A percentile compares a stretch with the other conserved stretches of the same genome.
These are phyloP conservation scores for Characodon lateralis DNA, from an alignment of 2,797 vertebrate species.

Conservation along the genomic window DNA sequence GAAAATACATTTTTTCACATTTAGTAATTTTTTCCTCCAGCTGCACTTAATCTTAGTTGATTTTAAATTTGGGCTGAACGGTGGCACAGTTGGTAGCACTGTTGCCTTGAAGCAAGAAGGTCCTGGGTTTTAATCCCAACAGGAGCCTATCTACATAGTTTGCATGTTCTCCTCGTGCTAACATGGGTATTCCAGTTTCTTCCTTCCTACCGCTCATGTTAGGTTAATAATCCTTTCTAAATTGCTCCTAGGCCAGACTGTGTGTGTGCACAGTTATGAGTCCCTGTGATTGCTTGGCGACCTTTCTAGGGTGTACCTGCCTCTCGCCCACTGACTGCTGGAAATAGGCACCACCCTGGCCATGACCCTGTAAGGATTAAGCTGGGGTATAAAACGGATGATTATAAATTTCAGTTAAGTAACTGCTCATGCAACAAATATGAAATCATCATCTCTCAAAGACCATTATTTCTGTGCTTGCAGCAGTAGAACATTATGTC, in stretches of 20 bases:
- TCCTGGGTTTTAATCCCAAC: neutral
- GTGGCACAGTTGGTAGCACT: neutral
- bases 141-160: neutral
- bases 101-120: neutral
- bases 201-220: neutral
- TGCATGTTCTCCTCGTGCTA: neutral
- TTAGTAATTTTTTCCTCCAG: neutral
- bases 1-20: neutral
- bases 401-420: neutral
- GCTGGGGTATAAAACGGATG: neutral
- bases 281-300: neutral
- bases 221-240: neutral
- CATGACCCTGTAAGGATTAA: neutral
- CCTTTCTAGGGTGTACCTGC: neutral
- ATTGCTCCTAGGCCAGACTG: neutral
- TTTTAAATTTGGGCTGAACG: neutral
- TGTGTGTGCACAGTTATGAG: neutral
- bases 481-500: neutral
- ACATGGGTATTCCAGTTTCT: neutral
- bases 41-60: neutral
- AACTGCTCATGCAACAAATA: conserved; percentile 10
- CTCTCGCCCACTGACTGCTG: neutral
- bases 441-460: neutral
- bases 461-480: neutral
- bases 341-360: neutral